Base-by-base conservation (phyloP, 1,140 invertebrate species). In the Pseudachorutes palmiensis region DNA sequence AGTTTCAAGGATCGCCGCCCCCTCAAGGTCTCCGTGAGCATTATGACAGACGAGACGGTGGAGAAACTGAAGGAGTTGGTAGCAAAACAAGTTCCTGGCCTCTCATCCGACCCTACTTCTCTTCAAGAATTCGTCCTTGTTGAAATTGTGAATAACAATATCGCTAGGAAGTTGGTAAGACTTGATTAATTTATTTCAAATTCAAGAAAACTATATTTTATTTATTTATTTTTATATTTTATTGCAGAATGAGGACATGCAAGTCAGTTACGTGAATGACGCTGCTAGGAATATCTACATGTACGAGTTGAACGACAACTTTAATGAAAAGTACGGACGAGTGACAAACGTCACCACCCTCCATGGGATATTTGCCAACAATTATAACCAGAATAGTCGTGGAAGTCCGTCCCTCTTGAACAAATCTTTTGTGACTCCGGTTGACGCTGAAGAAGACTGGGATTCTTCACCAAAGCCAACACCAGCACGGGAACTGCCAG, bases 61-160 rank as follows among this genome's bases (percentile, higher is more conserved):
- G 74, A 76, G 16, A 83, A 83, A 72, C 73, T 87, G 14, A 85
- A 85, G 71, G 78, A 83, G 61, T 78, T 82, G 73, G 72, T 86
- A n/a, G 75, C 80, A 22, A 80, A 80, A 64, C 55, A 75, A 32
- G 65, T 79, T 19, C 69, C 66, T 22, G 72, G 79, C 9, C 24
- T 55, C 5, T 55, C 51, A 55, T 16, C 68, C 19, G 76, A 78
- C 60, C 77, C 66, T 45, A 74, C 81, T 36, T 68, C 75, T 19
- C 70, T 77, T 28, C 75, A 76, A n/a, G 80, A 81, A 66, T 77
- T 85, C 45, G 80, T 83, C n/a, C 73, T 87, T 19, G 85, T 84
- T 26, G 85, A 87, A 78, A 84, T 87, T 36, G 75, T 85, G 26
- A 82, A 87, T 57, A 81, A 83, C 76, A 84, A 87, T 72, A 83